phyloP scores from a whole-genome alignment of 2,797 vertebrate species.

The Nyctibius grandis region DNA sequence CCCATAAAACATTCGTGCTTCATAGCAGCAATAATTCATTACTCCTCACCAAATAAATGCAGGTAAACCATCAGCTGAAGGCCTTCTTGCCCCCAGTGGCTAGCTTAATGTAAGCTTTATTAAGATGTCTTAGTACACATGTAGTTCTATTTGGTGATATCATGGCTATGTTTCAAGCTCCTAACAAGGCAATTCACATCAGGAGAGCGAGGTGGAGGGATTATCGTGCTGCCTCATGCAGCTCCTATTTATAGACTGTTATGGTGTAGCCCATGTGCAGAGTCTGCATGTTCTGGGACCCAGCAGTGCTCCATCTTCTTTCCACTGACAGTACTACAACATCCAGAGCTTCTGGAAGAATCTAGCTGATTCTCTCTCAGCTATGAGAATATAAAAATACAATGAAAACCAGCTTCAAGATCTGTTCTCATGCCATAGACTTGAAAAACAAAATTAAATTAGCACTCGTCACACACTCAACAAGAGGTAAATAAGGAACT shows the following conservation, averaged over 20 bases:
- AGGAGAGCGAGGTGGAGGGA: background rate
- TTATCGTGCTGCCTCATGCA: background rate
- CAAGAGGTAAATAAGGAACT: conserved; percentile 22
- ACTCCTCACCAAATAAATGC: background rate
- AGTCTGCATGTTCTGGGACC: rapidly evolving
- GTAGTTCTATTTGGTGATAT: background rate
- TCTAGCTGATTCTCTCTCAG: background rate
- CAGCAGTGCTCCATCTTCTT: background rate
- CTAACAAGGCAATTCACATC: background rate
- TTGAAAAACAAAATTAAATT: background rate
- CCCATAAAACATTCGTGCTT: background rate
- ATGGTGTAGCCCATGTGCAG: background rate
- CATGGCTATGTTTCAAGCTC: background rate
- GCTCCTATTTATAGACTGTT: background rate
- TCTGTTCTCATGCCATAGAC: background rate
- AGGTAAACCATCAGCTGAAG: background rate
- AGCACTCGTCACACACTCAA: background rate
- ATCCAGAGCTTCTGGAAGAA: background rate
- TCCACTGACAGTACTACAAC: background rate
- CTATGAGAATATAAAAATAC: background rate
- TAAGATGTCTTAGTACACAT: background rate
- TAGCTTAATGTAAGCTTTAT: background rate
- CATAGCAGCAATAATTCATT: background rate
- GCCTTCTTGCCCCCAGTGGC: background rate
- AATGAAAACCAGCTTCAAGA: background rate